Conservation (phyloP, 2,113 vertebrate species). For the Psilopsiagon aymara region DNA sequence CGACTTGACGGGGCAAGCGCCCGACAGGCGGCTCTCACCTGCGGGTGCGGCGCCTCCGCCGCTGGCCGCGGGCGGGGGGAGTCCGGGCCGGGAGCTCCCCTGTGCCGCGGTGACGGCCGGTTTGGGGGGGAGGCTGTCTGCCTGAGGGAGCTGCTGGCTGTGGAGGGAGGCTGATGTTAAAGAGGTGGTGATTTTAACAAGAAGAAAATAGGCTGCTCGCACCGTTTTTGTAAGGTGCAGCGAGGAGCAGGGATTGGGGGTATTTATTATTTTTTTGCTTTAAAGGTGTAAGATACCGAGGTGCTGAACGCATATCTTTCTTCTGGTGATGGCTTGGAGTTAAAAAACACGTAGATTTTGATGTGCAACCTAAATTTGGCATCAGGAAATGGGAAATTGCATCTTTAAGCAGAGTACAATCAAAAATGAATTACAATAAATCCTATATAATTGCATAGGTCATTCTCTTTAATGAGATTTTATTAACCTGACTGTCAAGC, state of each 20-base stretch:
- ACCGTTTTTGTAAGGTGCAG: constrained; percentile 33
- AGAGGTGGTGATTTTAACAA: constrained; percentile 23
- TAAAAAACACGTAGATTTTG: constrained; percentile 83
- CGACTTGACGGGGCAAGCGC: not conserved
- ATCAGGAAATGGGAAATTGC: constrained; percentile 88
- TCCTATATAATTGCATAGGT: constrained; percentile 95
- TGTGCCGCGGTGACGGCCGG: not conserved
- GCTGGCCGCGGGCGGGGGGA: not conserved
- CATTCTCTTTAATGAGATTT: constrained; percentile 99
- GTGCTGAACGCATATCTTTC: constrained; percentile 71
- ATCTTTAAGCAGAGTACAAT: constrained; percentile 89
- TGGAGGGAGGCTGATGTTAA: not conserved
- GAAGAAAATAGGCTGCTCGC: constrained; percentile 40
- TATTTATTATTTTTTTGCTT: not conserved
- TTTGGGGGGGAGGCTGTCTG: not conserved
- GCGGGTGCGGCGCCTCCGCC: not conserved
- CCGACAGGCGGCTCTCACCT: not conserved
- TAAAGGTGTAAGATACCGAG: constrained; percentile 64
- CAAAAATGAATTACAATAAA: constrained; percentile 96
- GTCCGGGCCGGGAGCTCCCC: not conserved
- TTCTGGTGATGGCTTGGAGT: constrained; percentile 76
- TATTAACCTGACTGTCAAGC: constrained; percentile 94
- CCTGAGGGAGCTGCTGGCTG: not conserved
- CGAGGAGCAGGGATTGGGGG: constrained; percentile 24
- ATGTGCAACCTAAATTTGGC: constrained; percentile 85